These are phyloP conservation scores for Clarias batrachus DNA, from an alignment of 2,113 vertebrate species.

Conservation along the genomic window DNA sequence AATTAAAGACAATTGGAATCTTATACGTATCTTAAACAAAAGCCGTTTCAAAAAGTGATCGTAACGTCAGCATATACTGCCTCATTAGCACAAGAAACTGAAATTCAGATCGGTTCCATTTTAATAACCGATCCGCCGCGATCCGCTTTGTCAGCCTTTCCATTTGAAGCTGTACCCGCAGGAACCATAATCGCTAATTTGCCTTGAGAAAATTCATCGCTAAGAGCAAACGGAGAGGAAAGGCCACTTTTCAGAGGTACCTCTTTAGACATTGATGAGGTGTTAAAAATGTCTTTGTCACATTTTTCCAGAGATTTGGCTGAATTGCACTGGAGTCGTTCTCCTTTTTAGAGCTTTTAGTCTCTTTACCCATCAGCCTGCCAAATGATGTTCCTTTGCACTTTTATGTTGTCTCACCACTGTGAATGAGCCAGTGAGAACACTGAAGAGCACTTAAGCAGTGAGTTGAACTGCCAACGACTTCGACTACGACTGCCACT, in stretches of 20 bases:
- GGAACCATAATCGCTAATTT: slow-evolving; percentile 32
- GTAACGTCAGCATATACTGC: slow-evolving; percentile 42
- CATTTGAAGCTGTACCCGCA: slow-evolving; percentile 9
- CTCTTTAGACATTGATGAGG: slow-evolving; percentile 11
- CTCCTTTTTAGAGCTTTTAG: slow-evolving; percentile 15
- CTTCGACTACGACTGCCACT: slow-evolving; percentile 34
- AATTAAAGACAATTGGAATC: background rate
- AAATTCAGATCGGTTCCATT: slow-evolving; percentile 21
- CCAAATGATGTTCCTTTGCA: slow-evolving; percentile 44
- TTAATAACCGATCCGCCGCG: slow-evolving; percentile 15
- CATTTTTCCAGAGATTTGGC: background rate
- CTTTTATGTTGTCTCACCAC: slow-evolving; percentile 43
- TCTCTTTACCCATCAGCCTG: slow-evolving; percentile 7
- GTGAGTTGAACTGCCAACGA: slow-evolving; percentile 34
- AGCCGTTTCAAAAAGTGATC: background rate
- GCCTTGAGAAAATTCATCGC: slow-evolving; percentile 28
- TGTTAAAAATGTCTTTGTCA: slow-evolving; percentile 15
- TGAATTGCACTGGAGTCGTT: slow-evolving; percentile 7
- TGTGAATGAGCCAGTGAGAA: slow-evolving; percentile 35
- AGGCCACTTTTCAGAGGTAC: slow-evolving; percentile 1
- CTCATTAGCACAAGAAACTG: slow-evolving; percentile 45
- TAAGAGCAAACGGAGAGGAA: slow-evolving; percentile 28
- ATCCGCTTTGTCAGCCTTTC: slow-evolving; percentile 30
- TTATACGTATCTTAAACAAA: slow-evolving; percentile 4
- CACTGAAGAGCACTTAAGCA: slow-evolving; percentile 23